phyloP scores from a whole-genome alignment of 2,797 vertebrate genomes.

The Lagodon rhomboides region DNA sequence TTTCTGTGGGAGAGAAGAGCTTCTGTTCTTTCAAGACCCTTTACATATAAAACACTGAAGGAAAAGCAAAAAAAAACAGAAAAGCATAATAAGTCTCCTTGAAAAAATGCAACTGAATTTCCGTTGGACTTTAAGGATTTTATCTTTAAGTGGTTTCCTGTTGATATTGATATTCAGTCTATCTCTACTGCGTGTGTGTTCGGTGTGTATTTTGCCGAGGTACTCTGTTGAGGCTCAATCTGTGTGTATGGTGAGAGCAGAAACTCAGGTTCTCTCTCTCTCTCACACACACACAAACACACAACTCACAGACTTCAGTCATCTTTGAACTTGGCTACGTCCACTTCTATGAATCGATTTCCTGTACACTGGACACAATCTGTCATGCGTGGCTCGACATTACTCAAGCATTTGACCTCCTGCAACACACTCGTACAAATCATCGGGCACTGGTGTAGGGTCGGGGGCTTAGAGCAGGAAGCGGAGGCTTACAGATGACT shows the following conservation, averaged over 20 bases:
- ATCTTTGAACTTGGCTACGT: slow-evolving; percentile 11
- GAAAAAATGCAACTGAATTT: not conserved
- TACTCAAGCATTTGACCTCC: slow-evolving; percentile 1
- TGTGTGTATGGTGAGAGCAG: slow-evolving; percentile 13
- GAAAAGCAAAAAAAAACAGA: too few relatives aligned
- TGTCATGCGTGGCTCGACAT: slow-evolving; percentile 16
- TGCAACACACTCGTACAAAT: slow-evolving; percentile 15
- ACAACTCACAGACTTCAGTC: slow-evolving; percentile 12
- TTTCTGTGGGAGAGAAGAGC: too few relatives aligned
- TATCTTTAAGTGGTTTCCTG: not conserved
- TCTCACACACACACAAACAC: slow-evolving; percentile 9
- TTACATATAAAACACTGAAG: too few relatives aligned
- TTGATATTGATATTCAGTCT: slow-evolving; percentile 3
- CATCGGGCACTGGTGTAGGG: slow-evolving; percentile 8
- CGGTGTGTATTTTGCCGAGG: slow-evolving; percentile 5
- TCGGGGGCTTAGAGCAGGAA: slow-evolving; percentile 63
- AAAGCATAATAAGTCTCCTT: too few relatives aligned
- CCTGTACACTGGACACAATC: slow-evolving; percentile 21
- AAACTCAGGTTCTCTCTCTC: not conserved
- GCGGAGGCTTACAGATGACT: slow-evolving; percentile 52
- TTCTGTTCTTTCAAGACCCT: too few relatives aligned
- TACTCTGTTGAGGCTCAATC: slow-evolving; percentile 17
- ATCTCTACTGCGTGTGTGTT: not conserved
- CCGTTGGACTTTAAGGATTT: slow-evolving; percentile 15
- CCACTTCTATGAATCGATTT: slow-evolving; percentile 23